Base-by-base conservation (phyloP, 2,888 invertebrate genomes). In the Lepidonotus clava region DNA sequence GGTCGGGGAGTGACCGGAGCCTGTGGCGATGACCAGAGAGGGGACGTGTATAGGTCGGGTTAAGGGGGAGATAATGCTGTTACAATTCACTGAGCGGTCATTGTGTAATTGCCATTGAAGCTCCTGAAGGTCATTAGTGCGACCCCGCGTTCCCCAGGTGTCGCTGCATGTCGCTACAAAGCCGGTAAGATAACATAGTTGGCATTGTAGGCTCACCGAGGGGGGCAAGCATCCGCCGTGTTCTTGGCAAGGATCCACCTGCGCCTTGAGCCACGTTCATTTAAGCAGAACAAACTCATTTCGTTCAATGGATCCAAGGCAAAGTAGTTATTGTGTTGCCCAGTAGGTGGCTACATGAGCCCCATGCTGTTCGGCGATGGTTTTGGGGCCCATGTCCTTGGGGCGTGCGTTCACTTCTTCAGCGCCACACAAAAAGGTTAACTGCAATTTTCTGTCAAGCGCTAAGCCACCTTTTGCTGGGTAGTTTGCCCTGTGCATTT, bases 221-320 rank as follows among this genome's bases (percentile, higher is more conserved):
- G 61, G 61, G 61, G 18, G 61, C 28, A 11, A 2, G 5, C 28
- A 18, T 32, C 24, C 61, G n/a, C 28, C 61, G n/a, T 32, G 76
- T 76, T 18, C n/a, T 24, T 76, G 76, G 76, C 38, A 34, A n/a
- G 11, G 24, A 36, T 76, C 76, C 76, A 76, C 38, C 76, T n/a
- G n/a, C 1, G 34, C 76, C 76, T 38, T 18, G 14, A 34, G 76
- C 32, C 40, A 40, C 38, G 38, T 76, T 76, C 76, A 76, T 76
- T 76, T 76, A 76, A 40, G 38, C 76, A 76, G 76, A 36, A 36
- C 76, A 76, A 76, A 76, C 76, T 76, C 76, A 76, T 76, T 76
- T 40, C 76, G 40, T 40, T 11, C 38, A 34, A 24, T 61, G 40
- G 38, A 76, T 76, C 76, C 76, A 76, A 76, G 76, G 76, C 36